Base-by-base conservation (phyloP, 2,888 invertebrate species). In the Mactromeris polynyma region DNA sequence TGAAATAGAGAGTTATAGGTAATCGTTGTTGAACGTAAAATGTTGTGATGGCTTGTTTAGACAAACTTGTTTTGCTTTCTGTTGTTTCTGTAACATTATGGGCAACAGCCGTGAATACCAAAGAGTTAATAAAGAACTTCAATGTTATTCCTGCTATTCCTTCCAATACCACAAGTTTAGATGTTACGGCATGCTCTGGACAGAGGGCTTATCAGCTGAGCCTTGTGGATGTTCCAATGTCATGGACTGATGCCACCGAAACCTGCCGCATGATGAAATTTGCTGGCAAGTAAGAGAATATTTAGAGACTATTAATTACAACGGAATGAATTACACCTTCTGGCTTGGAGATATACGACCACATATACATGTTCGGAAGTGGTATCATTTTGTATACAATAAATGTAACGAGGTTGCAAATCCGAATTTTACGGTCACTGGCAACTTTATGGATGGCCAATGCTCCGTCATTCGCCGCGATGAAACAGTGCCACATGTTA, bases 271-370 rank as follows among this genome's bases (percentile, higher is more conserved):
- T 1, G 1, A 31, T 80, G 51, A 31, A 19, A 31, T 33, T 26
- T 42, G 80, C 31, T 51, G 31, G 21, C 31, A 51, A 26, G 46
- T 80, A 31, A n/a, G 80, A 33, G 14, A 51, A 9, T 80, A 51
- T 80, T 31, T 80, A 2, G 51, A 80, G 26, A 17, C 14, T 17
- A 31, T 31, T 0, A 80, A 80, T 51, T 80, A 11, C 80, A 51
- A 46, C n/a, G 40, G 42, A 31, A 11, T 51, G n/a, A 51, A 80
- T 33, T 80, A 51, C 33, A 80, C 51, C 2, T 80, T 80, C 31
- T 80, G 80, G 80, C 17, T 80, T n/a, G 80, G 80, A 11, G 17
- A 4, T 17, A 26, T 51, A 17, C 80, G 80, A 11, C 80, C 80
- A 14, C 31, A 26, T 33, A 17, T 33, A 51, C 80, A 80, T 26